Evolutionary conservation across 2,113 vertebrate genomes (phyloP).

Genomic region (Talpa occidentalis): DNA sequence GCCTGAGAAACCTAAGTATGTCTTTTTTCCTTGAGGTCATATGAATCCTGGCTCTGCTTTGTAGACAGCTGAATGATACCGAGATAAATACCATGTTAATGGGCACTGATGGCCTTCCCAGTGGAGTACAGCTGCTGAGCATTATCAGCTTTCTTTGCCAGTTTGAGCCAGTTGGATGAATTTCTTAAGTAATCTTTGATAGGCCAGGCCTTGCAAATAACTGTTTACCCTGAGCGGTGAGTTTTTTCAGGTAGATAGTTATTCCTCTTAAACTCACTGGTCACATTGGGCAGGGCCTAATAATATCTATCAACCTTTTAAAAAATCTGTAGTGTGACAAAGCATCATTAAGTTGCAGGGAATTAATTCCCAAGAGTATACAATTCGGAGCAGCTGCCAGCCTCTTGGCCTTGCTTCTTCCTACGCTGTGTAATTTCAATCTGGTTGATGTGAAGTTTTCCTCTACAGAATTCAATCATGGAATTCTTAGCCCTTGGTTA

Average conservation of each 20-base stretch:
- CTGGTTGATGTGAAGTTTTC: background rate
- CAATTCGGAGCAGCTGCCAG: background rate
- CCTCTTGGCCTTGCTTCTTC: background rate
- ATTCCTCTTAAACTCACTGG: background rate
- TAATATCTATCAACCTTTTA: background rate
- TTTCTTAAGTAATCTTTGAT: background rate
- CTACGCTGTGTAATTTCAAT: background rate
- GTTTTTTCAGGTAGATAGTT: background rate
- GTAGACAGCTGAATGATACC: background rate
- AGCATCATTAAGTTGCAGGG: background rate
- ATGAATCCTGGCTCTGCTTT: constrained; percentile 4
- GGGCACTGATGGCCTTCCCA: background rate
- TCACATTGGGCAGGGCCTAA: background rate
- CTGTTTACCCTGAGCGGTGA: background rate
- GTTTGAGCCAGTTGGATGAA: background rate
- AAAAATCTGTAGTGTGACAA: background rate
- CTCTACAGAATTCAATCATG: background rate
- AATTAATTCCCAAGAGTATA: background rate
- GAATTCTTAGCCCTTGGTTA: background rate
- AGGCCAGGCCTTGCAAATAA: background rate
- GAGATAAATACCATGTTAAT: background rate
- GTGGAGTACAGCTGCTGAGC: background rate
- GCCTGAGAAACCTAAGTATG: background rate
- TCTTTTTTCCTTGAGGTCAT: background rate
- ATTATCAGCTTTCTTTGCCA: background rate